Base-by-base conservation (phyloP, 2,113 vertebrate genomes). In the Hippocampus zosterae region DNA sequence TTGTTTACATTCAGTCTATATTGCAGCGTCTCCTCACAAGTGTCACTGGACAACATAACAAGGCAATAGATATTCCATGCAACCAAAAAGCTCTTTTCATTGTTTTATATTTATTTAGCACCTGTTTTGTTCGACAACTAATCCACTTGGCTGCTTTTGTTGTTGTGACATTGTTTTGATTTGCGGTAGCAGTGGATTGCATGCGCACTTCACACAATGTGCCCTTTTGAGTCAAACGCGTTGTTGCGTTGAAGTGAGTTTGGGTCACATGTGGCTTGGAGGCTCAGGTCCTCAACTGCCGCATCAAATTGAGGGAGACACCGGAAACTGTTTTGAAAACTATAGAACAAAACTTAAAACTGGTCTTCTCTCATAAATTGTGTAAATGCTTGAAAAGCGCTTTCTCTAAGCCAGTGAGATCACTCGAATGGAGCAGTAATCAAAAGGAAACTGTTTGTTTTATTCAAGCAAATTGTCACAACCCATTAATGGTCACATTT, bases 121-220 rank as follows among this genome's bases (percentile, higher is more conserved):
- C 75, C 85, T 75, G 75, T 77, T 75, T 79, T 77, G 65, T 74
- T 59, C 42, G 78, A 69, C 69, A 72, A 83, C 80, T 65, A 63
- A 77, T 78, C 71, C n/a, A 59, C 55, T 55, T 40, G 5, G n/a
- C 78, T 7, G 5, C 65, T 19, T 46, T 81, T 81, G 78, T 84
- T 80, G 37, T 69, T 68, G 70, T 73, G 27, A 82, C 44, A 48
- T n/a, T 65, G 67, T 55, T 55, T 23, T 55, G 21, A 55, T 55
- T 23, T 10, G 8, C 9, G 8, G 8, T n/a, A 11, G 52, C 52
- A 11, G 52, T 23, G 52, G 21, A 23, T 55, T 23, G 52, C 52
- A 70, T 60, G 48, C 27, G 41, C 25, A 52, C 71, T 68, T 77
- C 65, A 21, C 42, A n/a, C 12, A 56, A 63, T 5, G 33, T 10